Percentiles rank a stretch among this genome's conserved stretches.
Conservation (phyloP, 2,797 vertebrate species). For the Gymnodraco acuticeps region DNA sequence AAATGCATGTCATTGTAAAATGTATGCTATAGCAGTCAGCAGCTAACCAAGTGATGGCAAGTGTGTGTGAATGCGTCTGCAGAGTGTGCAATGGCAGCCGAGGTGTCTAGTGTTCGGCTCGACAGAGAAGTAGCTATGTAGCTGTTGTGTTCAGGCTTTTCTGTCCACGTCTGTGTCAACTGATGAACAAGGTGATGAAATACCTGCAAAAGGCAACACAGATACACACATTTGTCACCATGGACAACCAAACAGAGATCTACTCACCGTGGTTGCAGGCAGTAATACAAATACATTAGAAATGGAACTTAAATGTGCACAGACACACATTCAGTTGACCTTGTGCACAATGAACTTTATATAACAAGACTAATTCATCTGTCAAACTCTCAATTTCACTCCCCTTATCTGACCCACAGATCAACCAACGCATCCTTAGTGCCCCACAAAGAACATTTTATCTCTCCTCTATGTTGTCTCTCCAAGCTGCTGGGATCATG, state of each 20-base stretch:
- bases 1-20: slow-evolving; percentile 48
- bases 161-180: slow-evolving; percentile 13
- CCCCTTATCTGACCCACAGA: slow-evolving; percentile 60
- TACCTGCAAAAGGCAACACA: slow-evolving; percentile 14
- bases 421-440: slow-evolving; percentile 44
- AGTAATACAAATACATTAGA: slow-evolving; percentile 2
- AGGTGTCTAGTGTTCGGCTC: slow-evolving; percentile 42
- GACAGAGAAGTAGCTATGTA: slow-evolving; percentile 24
- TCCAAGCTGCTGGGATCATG: slow-evolving; percentile 30
- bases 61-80: slow-evolving; percentile 27
- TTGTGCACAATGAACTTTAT: slow-evolving; percentile 21
- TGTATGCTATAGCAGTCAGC: slow-evolving; percentile 28
- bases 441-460: slow-evolving; percentile 60
- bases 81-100: slow-evolving; percentile 23
- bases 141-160: slow-evolving; percentile 23
- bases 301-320: neutral
- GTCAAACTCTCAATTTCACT: slow-evolving; percentile 49
- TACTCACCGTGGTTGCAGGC: slow-evolving; percentile 4
- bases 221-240: slow-evolving; percentile 18
- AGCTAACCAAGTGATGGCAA: slow-evolving; percentile 34
- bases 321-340: slow-evolving; percentile 1
- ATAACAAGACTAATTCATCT: slow-evolving; percentile 47
- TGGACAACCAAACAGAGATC: slow-evolving; percentile 6
- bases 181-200: slow-evolving; percentile 33
- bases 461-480: slow-evolving; percentile 35